Evolutionary conservation across 2,797 vertebrate genomes (phyloP), one percentile per base, ranked within the genome.

Genomic region (Intellagama lesueurii): DNA sequence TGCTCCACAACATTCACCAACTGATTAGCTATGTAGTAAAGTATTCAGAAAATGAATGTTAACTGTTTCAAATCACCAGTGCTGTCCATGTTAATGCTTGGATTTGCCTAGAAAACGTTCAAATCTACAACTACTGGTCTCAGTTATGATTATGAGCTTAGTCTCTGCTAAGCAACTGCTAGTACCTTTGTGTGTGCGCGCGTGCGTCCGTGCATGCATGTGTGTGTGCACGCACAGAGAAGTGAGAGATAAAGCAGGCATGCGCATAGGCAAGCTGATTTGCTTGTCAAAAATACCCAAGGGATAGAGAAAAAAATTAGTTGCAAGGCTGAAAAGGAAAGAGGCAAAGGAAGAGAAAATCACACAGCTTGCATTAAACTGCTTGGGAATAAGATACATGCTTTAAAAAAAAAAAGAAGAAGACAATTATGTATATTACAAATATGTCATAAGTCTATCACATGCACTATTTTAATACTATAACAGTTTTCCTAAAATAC

Each of bases 321-420:
- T 79, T 90, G 69, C 90, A 73, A 91, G 91, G 60, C 75, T 14
- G 91, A 52, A 85, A 88, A 90, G 75, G 87, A 93, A 92, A 91
- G 68, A 8, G 32, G 44, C 16, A 9, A 16, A 4, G 35, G 64
- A 32, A 64, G n/a, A 47, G 28, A 78, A 24, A 44, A 52, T 35
- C 16, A 70, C 66, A 52, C 72, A 86, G 44, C 8, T 66, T 64
- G 72, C 32, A 77, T 56, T 77, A 69, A 44, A 66, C 32, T 82
- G 64, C 28, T 76, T 82, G 30, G 28, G 30, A 47, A 72, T 9
- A 89, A 77, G 11, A 66, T 17, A 12, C 60, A 90, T 52, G 49
- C 28, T 22, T 9, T 28, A 30, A 60, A n/a, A 6, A 64, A 5
- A 66, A 80, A 17, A 81, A 9, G 17, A 76, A 17, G 19, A 28